Evolutionary conservation across 2,797 vertebrate genomes (phyloP).

Genomic region (Orientallactaga sibirica): DNA sequence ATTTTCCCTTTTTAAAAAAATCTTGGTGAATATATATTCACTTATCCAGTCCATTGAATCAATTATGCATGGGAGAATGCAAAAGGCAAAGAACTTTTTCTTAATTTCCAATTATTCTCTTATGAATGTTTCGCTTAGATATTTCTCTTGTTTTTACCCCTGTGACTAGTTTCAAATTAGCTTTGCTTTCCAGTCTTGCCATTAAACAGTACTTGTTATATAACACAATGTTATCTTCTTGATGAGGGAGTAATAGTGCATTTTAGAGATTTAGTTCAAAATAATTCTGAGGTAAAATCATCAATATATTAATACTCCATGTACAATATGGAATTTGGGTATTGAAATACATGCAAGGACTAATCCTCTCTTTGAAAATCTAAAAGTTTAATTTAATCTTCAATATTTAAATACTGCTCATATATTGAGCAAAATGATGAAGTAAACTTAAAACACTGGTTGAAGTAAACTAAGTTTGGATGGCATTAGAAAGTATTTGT

Average conservation of each 20-base stretch:
- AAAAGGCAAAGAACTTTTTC: conserved; percentile 15
- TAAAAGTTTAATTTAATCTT: background rate
- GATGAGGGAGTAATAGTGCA: background rate
- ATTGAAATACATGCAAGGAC: background rate
- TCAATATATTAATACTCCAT: background rate
- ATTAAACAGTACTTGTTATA: background rate
- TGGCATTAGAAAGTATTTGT: background rate
- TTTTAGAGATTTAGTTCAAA: conserved; percentile 26
- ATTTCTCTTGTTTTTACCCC: background rate
- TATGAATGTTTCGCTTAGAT: background rate
- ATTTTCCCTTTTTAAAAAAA: conserved; percentile 20
- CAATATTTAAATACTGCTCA: background rate
- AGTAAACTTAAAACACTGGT: background rate
- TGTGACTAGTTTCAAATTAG: background rate
- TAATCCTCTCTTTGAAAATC: background rate
- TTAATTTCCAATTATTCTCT: background rate
- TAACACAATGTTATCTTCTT: background rate
- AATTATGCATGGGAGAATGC: background rate
- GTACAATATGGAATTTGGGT: background rate
- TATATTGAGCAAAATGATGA: background rate
- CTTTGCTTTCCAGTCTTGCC: conserved; percentile 44
- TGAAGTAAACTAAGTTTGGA: background rate
- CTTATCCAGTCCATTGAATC: conserved; percentile 7
- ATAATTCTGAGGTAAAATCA: conserved; percentile 38
- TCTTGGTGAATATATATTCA: background rate